phyloP scores from a whole-genome alignment of 1,140 invertebrate genomes.

The Ladona fulva region DNA sequence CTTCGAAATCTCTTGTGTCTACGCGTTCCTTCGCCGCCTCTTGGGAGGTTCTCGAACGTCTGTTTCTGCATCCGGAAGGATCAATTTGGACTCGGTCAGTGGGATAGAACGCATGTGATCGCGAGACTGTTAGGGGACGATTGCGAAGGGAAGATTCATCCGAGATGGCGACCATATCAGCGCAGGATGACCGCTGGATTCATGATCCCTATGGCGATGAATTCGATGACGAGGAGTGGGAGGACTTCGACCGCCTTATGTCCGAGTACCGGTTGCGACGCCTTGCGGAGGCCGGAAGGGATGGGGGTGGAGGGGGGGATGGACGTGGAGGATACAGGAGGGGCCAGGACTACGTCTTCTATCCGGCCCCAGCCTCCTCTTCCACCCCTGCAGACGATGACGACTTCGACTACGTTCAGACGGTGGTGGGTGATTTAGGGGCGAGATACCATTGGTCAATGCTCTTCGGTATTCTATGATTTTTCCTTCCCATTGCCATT shows the following conservation, averaged over 20 bases:
- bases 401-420: conserved; percentile 18
- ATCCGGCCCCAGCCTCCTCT: conserved; percentile 15
- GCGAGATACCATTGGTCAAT: no score
- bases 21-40: not conserved
- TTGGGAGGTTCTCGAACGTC: not conserved
- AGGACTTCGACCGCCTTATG: conserved; percentile 28
- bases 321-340: not conserved
- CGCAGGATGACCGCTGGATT: conserved; percentile 1
- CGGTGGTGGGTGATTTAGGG: not conserved
- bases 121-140: no score
- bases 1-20: no score
- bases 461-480: no score
- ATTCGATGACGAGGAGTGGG: conserved; percentile 28
- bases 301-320: not conserved
- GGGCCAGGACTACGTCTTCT: not conserved
- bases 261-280: conserved; percentile 25
- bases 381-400: conserved; percentile 11
- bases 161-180: not conserved
- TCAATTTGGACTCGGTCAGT: not conserved
- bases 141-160: not conserved
- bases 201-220: conserved; percentile 18
- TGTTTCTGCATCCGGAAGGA: not conserved
- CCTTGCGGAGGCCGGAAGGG: conserved; percentile 10
- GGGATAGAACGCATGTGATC: not conserved
- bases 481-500: no score